phyloP scores from a whole-genome alignment of 2,113 vertebrate species.

The Rafetus swinhoei region DNA sequence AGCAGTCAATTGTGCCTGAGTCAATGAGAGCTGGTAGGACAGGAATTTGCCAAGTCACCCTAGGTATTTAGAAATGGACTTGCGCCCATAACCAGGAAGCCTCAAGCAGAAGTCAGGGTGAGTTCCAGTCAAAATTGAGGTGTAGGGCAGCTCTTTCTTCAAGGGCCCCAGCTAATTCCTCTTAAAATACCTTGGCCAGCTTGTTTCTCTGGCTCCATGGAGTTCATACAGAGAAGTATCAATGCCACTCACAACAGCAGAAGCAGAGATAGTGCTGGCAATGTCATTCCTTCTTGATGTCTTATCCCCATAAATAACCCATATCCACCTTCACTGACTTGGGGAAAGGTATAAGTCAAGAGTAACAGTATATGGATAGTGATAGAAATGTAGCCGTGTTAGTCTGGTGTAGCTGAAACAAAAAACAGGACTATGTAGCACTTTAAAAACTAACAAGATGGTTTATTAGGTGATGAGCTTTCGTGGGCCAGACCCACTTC shows the following conservation, averaged over 20 bases:
- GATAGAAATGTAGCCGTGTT: too few species aligned
- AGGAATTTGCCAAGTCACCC: background rate
- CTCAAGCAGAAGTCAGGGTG: too few species aligned
- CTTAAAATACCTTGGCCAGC: background rate
- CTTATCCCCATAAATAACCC: background rate
- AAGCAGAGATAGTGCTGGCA: background rate
- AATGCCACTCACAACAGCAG: background rate
- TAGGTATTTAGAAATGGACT: background rate
- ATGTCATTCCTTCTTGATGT: background rate
- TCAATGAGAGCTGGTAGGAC: background rate
- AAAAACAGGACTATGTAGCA: too few species aligned
- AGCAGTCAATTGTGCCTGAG: too few species aligned
- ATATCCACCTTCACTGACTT: background rate
- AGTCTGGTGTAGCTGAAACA: too few species aligned
- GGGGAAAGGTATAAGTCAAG: background rate
- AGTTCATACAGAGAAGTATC: background rate
- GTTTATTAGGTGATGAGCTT: too few species aligned
- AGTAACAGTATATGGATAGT: background rate
- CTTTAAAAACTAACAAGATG: too few species aligned
- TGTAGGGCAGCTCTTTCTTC: too few species aligned
- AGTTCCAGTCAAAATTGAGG: too few species aligned
- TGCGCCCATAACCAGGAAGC: too few species aligned
- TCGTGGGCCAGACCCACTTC: too few species aligned
- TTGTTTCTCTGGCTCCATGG: background rate
- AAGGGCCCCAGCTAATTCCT: background rate